Evolutionary conservation across 2,888 invertebrate genomes (phyloP), one percentile per base, ranked within the genome.

Genomic region (Tribolium freemani): DNA sequence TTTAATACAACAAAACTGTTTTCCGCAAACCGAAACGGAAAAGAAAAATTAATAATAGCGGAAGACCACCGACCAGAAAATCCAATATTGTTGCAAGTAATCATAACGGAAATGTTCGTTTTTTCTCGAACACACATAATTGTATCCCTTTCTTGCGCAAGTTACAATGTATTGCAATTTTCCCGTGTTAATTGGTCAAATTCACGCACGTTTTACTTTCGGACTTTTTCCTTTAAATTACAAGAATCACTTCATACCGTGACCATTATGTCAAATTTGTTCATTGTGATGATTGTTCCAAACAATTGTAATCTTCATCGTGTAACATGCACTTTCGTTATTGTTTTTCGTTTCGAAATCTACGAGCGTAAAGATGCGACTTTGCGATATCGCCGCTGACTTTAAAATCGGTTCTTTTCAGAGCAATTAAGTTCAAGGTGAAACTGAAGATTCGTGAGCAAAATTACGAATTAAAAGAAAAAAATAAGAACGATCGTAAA

Each of bases 351-450:
- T 72, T 72, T 68, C 68, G 67, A 72, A 72, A 72, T 31, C 51
- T 45, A 45, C n/a, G 20, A 58, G 67, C 71, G 61, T 72, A 38
- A 72, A 72, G 71, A 72, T 72, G 67, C 31, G 45, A 63, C 44
- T 51, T 48, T 3, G 16, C 50, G 58, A 71, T 66, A 58, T 21
- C 5, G 31, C 10, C 44, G 5, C 45, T 26, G 45, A 64, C 20
- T 45, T 54, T 45, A 30, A 61, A 31, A 53, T 57, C 26, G 13
- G 45, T 30, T 20, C 51, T 57, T 67, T 45, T 46, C 44, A 31
- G 9, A 57, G 38, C 50, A 46, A 68, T 72, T 68, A 71, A 72
- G 71, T 72, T 72, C 71, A 72, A 72, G 67, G 71, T 72, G 30
- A 16, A 51, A 38, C 26, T 30, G 30, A 58, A 38, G 20, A 66